These are phyloP conservation scores for Troilus luridus DNA, from an alignment of 2,888 invertebrate genomes.

Conservation along the genomic window DNA sequence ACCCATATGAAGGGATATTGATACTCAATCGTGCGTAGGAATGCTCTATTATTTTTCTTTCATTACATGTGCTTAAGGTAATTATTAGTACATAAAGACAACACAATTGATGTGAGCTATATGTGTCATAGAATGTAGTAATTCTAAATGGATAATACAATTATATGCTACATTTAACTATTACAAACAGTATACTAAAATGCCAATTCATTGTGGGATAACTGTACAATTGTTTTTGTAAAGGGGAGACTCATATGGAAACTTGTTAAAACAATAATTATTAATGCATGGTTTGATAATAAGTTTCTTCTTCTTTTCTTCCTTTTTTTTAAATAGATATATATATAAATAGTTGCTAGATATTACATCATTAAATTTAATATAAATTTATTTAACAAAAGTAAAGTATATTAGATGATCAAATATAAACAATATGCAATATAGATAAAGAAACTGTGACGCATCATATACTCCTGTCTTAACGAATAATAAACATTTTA, in stretches of 20 bases:
- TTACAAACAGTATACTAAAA: slow-evolving; percentile 41
- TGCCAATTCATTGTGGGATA: slow-evolving; percentile 15
- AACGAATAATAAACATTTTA: not conserved
- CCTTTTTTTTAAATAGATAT: not conserved
- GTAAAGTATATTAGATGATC: not conserved
- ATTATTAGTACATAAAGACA: slow-evolving; percentile 30
- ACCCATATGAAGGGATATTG: slow-evolving; percentile 14
- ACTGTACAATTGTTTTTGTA: slow-evolving; percentile 24
- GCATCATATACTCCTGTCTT: not conserved
- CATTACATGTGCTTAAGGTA: slow-evolving; percentile 44
- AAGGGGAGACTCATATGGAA: not conserved
- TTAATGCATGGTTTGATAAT: not conserved
- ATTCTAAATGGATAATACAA: slow-evolving; percentile 37
- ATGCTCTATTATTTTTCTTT: slow-evolving; percentile 22
- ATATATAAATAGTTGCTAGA: not conserved
- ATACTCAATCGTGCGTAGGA: slow-evolving; percentile 35
- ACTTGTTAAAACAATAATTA: not conserved
- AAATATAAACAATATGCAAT: not conserved
- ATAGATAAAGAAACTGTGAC: not conserved
- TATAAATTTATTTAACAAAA: not conserved
- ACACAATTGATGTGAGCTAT: slow-evolving; percentile 29
- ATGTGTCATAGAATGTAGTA: slow-evolving; percentile 16
- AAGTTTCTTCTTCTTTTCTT: not conserved
- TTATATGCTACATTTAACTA: slow-evolving; percentile 9
- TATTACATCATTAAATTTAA: not conserved